Conservation (phyloP, 2,888 invertebrate genomes). For the Synanthedon formicaeformis region DNA sequence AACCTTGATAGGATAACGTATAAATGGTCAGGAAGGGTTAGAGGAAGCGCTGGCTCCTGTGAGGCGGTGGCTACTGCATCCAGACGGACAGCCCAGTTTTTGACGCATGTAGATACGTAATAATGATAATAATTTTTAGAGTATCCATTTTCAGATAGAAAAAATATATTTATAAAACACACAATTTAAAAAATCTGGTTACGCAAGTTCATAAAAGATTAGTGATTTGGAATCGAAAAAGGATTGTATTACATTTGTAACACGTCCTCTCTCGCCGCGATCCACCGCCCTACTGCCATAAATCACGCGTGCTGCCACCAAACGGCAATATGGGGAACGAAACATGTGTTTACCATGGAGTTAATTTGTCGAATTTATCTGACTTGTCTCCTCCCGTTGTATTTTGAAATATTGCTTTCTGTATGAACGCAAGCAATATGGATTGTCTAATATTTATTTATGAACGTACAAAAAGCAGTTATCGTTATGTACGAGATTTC, state of each 20-base stretch:
- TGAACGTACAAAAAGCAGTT: too few species aligned
- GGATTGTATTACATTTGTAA: constrained; percentile 15
- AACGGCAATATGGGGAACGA: constrained; percentile 63
- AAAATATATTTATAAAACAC: too few species aligned
- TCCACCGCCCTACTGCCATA: constrained; percentile 46
- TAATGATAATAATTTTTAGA: too few species aligned
- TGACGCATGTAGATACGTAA: too few species aligned
- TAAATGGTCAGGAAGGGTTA: too few species aligned
- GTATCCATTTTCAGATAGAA: too few species aligned
- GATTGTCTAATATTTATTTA: too few species aligned
- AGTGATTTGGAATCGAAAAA: constrained; percentile 15
- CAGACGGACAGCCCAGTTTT: too few species aligned
- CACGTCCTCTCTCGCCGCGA: constrained; percentile 28
- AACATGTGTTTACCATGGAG: constrained; percentile 68
- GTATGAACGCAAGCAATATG: not conserved
- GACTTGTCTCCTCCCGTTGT: constrained; percentile 47
- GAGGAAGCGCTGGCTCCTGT: too few species aligned
- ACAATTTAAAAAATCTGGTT: not conserved
- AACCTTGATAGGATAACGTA: too few species aligned
- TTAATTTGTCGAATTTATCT: constrained; percentile 70
- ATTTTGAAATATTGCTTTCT: constrained; percentile 59
- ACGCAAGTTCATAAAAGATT: constrained; percentile 5
- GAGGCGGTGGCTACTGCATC: too few species aligned
- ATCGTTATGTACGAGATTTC: too few species aligned
- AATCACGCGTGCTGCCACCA: constrained; percentile 63